A percentile compares a stretch with the other conserved stretches of the same genome.
These are phyloP conservation scores for Sciurus carolinensis DNA, from an alignment of 2,797 vertebrate genomes.

Conservation along the genomic window DNA sequence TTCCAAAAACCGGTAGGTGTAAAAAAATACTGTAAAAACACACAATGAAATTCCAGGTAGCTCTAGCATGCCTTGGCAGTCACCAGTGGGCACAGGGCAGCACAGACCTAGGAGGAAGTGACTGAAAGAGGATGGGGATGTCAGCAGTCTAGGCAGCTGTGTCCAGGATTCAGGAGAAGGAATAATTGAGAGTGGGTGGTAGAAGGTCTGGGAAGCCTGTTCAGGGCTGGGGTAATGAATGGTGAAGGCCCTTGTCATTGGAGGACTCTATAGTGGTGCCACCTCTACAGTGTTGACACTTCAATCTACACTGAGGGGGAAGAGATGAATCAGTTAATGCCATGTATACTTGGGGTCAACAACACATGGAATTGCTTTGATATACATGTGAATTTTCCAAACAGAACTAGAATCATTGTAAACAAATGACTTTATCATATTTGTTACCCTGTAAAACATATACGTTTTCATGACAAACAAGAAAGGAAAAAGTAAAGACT, in stretches of 20 bases:
- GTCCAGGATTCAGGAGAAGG: not conserved
- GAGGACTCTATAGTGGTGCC: not conserved
- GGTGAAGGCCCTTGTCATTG: not conserved
- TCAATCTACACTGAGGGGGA: not conserved
- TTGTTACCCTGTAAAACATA: not conserved
- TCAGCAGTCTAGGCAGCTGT: not conserved
- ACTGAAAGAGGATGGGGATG: not conserved
- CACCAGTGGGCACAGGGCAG: not conserved
- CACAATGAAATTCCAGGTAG: not conserved
- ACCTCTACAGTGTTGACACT: not conserved
- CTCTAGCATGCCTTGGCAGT: not conserved
- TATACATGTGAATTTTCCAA: not conserved
- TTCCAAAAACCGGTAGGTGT: not conserved
- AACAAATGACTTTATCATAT: not conserved
- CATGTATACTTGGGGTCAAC: not conserved
- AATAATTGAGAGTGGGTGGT: not conserved
- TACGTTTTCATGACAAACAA: not conserved
- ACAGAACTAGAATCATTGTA: not conserved
- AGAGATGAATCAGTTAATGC: not conserved
- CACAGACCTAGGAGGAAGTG: not conserved
- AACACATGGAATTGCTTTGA: not conserved
- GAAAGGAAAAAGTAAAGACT: not conserved
- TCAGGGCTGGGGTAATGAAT: not conserved
- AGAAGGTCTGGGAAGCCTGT: not conserved
- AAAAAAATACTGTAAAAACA: constrained; percentile 35